Conservation (phyloP, 92 coral and sea anemone species). For the Nematostella vectensis region DNA sequence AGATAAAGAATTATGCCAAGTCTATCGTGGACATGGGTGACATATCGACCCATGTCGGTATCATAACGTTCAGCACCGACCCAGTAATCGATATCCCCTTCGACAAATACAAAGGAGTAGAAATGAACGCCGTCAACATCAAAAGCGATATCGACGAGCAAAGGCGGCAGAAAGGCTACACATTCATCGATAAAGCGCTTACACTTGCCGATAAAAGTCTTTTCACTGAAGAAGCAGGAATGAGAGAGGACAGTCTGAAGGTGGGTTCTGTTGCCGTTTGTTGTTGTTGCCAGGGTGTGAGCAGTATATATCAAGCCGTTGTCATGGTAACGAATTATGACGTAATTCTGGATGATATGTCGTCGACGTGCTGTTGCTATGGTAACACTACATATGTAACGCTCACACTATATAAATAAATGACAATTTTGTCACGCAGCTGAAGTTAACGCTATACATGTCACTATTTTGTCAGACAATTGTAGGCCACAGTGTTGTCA, state of each 20-base stretch:
- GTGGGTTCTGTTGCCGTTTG: neutral
- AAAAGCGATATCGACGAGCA: constrained; percentile 15
- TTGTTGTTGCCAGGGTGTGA: too few species aligned
- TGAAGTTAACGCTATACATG: too few species aligned
- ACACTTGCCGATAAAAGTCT: constrained; percentile 2
- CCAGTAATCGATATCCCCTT: constrained; percentile 18
- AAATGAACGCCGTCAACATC: constrained; percentile 20
- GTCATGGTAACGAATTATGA: too few species aligned
- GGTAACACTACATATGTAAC: too few species aligned
- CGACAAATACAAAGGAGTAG: constrained; percentile 20
- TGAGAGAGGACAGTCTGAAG: constrained; percentile 12
- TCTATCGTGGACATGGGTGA: constrained; percentile 13
- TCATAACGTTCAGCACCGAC: constrained; percentile 10
- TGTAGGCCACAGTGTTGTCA: too few species aligned
- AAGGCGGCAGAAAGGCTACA: neutral
- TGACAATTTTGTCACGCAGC: too few species aligned
- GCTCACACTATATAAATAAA: too few species aligned
- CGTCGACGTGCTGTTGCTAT: too few species aligned
- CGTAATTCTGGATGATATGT: too few species aligned
- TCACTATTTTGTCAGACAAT: too few species aligned
- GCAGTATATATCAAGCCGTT: too few species aligned
- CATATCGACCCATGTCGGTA: constrained; percentile 21
- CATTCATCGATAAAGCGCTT: constrained; percentile 21
- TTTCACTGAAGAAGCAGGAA: constrained; percentile 13
- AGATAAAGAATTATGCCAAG: constrained; percentile 4